Percentiles rank a stretch among this genome's conserved stretches.
These are phyloP conservation scores for Pherbina coryleti DNA, from an alignment of 2,888 invertebrate genomes.

Conservation along the genomic window DNA sequence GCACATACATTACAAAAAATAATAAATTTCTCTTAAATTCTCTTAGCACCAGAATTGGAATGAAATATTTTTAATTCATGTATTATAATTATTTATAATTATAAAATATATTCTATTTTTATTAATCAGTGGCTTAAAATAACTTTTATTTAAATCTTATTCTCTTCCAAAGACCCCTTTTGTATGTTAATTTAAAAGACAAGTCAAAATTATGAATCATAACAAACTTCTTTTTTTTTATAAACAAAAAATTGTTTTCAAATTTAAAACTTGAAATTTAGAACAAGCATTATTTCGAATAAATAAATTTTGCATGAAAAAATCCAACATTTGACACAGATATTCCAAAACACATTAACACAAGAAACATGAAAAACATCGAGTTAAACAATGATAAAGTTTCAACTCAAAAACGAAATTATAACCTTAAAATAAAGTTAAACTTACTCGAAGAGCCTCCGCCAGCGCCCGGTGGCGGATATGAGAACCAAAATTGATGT, in stretches of 20 bases:
- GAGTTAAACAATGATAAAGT: background rate
- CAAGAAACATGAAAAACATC: slow-evolving; percentile 16
- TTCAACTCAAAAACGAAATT: background rate
- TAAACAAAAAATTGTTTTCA: too few relatives aligned
- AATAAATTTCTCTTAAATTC: too few relatives aligned
- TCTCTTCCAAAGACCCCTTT: too few relatives aligned
- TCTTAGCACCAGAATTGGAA: too few relatives aligned
- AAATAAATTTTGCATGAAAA: background rate
- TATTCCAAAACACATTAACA: slow-evolving; percentile 34
- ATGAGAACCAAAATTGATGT: slow-evolving; percentile 89
- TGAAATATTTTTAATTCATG: too few relatives aligned
- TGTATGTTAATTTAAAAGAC: too few relatives aligned
- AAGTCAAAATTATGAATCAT: too few relatives aligned
- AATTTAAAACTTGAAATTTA: slow-evolving; percentile 29
- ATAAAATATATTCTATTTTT: too few relatives aligned
- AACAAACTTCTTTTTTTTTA: too few relatives aligned
- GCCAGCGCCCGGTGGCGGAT: slow-evolving; percentile 84
- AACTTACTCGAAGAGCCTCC: slow-evolving; percentile 74
- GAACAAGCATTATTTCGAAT: background rate
- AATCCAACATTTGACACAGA: slow-evolving; percentile 13
- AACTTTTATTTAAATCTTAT: background rate
- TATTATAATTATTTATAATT: too few relatives aligned
- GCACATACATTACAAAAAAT: background rate
- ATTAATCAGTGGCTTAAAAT: too few relatives aligned
- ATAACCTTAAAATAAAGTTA: background rate